A percentile compares a stretch with the other conserved stretches of the same genome.
Evolutionary conservation across 2,113 vertebrate genomes (phyloP).

Genomic region (Periophthalmus modestus): DNA sequence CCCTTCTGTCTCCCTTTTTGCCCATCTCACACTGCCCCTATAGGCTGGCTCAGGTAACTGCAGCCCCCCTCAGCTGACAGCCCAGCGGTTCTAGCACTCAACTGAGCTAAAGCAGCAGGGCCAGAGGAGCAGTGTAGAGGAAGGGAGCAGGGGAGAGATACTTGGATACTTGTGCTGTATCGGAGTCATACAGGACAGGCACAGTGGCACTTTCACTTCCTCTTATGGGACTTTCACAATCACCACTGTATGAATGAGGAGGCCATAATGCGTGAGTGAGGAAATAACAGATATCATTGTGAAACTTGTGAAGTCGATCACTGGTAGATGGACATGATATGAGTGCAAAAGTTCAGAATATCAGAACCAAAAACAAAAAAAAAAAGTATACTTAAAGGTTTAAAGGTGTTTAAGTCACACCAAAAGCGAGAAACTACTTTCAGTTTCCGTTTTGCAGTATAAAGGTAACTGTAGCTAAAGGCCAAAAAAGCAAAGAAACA

Average conservation of each 20-base stretch:
- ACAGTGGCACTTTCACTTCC: slow-evolving; percentile 32
- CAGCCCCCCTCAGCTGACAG: slow-evolving; percentile 27
- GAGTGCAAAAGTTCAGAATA: too few species aligned
- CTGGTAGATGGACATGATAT: not conserved
- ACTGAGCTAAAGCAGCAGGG: slow-evolving; percentile 33
- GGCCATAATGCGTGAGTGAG: not conserved
- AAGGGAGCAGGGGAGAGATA: not conserved
- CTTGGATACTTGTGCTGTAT: not conserved
- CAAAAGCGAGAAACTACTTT: too few species aligned
- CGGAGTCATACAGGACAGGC: not conserved
- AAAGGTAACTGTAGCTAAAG: too few species aligned
- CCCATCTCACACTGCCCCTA: slow-evolving; percentile 64
- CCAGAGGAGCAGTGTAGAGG: not conserved
- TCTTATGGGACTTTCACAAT: slow-evolving; percentile 25
- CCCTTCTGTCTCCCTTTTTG: slow-evolving; percentile 8
- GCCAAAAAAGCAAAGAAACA: too few species aligned
- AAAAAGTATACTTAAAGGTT: too few species aligned
- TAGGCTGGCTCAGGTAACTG: slow-evolving; percentile 38
- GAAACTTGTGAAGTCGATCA: not conserved
- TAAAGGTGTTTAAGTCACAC: too few species aligned
- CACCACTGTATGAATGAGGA: slow-evolving; percentile 1
- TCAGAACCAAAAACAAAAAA: too few species aligned
- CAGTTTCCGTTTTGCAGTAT: too few species aligned
- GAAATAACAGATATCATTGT: not conserved
- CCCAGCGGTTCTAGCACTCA: slow-evolving; percentile 25